Conservation (phyloP, 1,140 invertebrate genomes). For the Penaeus indicus region DNA sequence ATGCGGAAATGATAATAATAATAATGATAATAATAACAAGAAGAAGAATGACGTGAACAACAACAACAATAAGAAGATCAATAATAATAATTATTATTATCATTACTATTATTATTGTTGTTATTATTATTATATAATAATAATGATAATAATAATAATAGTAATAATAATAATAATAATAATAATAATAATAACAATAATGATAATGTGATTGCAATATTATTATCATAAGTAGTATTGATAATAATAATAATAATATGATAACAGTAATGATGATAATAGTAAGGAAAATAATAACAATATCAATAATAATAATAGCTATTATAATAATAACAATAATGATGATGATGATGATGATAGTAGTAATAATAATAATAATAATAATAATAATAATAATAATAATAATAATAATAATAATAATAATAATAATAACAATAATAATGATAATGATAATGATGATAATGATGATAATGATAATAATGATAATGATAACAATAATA, state of each 20-base stretch:
- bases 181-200: constrained; percentile 25
- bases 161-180: constrained; percentile 20
- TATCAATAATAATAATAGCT: background rate
- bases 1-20: background rate
- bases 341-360: constrained; percentile 6
- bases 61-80: no score
- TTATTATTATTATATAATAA: background rate
- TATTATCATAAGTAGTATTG: background rate
- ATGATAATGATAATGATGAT: no score
- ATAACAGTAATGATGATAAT: background rate
- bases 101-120: background rate
- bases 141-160: background rate
- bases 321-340: constrained; percentile 12
- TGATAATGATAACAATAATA: no score
- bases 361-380: constrained; percentile 17
- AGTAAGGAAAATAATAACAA: no score
- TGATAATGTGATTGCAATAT: background rate
- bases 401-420: no score
- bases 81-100: no score
- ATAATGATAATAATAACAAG: no score
- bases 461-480: no score
- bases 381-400: background rate
- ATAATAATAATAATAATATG: background rate
- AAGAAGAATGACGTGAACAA: no score
- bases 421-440: no score